Evolutionary conservation across 2,888 invertebrate genomes (phyloP).

Genomic region (Agrenia bidenticulata): DNA sequence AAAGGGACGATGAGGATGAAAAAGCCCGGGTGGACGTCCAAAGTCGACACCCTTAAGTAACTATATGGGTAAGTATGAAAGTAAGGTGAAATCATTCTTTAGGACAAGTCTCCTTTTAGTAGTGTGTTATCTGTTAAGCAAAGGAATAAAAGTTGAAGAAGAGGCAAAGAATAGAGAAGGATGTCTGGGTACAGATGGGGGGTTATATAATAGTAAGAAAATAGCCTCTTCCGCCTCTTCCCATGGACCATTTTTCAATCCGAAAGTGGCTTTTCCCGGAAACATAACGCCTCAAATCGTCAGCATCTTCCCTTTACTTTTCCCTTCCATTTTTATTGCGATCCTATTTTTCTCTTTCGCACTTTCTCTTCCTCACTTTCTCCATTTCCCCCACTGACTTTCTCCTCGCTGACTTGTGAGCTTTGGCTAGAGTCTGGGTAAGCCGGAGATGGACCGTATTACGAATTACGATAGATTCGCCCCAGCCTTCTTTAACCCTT

Average conservation of each 20-base stretch:
- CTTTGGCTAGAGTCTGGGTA: background rate
- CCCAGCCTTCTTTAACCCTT: slow-evolving; percentile 5
- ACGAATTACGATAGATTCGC: background rate
- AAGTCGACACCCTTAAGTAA: too few species aligned
- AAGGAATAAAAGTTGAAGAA: background rate
- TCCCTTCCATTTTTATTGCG: slow-evolving; percentile 35
- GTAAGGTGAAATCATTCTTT: too few species aligned
- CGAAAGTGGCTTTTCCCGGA: slow-evolving; percentile 46
- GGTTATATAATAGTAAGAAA: slow-evolving; percentile 14
- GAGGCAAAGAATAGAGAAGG: slow-evolving; percentile 1
- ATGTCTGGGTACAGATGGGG: background rate
- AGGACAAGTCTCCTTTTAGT: too few species aligned
- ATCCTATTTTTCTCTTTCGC: slow-evolving; percentile 38
- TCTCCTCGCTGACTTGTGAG: background rate
- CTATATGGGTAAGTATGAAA: too few species aligned
- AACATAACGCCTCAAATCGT: slow-evolving; percentile 49
- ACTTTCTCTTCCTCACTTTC: slow-evolving; percentile 32
- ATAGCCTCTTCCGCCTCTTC: slow-evolving; percentile 26
- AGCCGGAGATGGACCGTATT: background rate
- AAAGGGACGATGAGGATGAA: too few species aligned
- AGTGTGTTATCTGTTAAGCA: too few species aligned
- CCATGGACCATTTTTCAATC: slow-evolving; percentile 45
- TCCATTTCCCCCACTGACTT: slow-evolving; percentile 16
- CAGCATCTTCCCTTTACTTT: slow-evolving; percentile 42
- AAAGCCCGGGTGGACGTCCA: too few species aligned